Evolutionary conservation across 1,140 invertebrate genomes (phyloP), one percentile per base, ranked within the genome.

Genomic region (Ceratina australensis): DNA sequence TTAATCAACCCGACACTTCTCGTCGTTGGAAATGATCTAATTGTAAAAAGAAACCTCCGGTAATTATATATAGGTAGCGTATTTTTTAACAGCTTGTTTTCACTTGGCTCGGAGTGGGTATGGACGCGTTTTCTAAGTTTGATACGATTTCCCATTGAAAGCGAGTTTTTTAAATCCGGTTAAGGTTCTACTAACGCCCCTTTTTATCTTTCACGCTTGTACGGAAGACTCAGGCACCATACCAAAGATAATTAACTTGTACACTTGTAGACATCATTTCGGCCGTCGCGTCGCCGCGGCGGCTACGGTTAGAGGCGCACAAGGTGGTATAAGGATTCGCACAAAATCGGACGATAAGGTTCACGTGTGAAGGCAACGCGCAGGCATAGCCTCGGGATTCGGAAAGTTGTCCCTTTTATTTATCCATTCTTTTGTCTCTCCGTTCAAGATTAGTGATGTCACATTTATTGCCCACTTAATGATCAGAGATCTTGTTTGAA

Each of bases 231-330:
- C 90, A 92, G 91, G 89, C 90, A 90, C 79, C 80, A 91, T 91
- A 91, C 91, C 90, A 92, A 92, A 92, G 90, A 92, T 89, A 86
- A 89, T 42, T 42, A 88, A 87, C 87, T 83, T 83, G 78, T 90
- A 87, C 87, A 87, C 72, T 88, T 42, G 33, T 42, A 87, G 73
- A 65, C 82, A 88, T 57, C 85, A 86, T 89, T 88, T 42, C 33
- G 85, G 74, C 88, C 77, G 86, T 91, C 33, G 33, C 33, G 5
- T 42, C 33, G 33, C 33, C 87, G 87, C 89, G 86, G 89, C 85
- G 87, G 89, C 86, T 84, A 87, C 82, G 84, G 89, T 87, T 24
- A 83, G 86, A 87, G 87, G 87, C 89, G 90, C 90, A 91, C 91
- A 92, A 92, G 86, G 79, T 76, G 79, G 76, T 78, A 83, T 83